Evolutionary conservation across 2,888 invertebrate species (phyloP), one percentile per base, ranked within the genome.

Genomic region (Diplazon laetatorius): DNA sequence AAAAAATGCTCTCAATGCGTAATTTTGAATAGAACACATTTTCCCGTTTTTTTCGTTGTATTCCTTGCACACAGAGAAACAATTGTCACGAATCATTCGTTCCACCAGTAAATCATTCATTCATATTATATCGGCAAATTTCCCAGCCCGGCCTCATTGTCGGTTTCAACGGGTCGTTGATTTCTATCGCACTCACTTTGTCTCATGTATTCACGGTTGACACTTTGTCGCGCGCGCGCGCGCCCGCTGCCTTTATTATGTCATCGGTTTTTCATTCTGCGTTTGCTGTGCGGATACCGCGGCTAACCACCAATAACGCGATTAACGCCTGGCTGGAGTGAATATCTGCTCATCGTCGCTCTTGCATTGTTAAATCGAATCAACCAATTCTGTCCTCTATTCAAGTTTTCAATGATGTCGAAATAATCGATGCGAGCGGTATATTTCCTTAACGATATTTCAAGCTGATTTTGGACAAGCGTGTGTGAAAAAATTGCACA

Each of bases 111-210:
- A 52, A 52, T n/a, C 25, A n/a, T 52, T 30, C 30, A 30, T 52
- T 25, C 14, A 30, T 52, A 52, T 14, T 52, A 8, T 30, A 52
- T 30, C 30, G 8, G 30, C 30, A 52, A 52, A 25, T 2, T 30
- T 52, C 12, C 12, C 5, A 20, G 25, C 30, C 8, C 30, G 52
- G 8, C 52, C 52, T 14, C 14, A 52, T 50, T 52, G 52, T 52
- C 25, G n/a, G 52, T 6, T 52, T 52, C 30, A 52, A 52, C 52
- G 52, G 52, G 14, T 30, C 52, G 52, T 52, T 52, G 52, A 52
- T 52, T 52, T 52, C 52, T 14, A 52, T 30, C 30, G 52, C 14
- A n/a, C 30, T 9, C 30, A 30, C 52, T 30, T 52, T n/a, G 52
- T 52, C 30, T 52, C 52, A 30, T 52, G 22, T n/a, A 30, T 30